Base-by-base conservation (phyloP, 2,113 vertebrate species). In the Lophura nycthemera region DNA sequence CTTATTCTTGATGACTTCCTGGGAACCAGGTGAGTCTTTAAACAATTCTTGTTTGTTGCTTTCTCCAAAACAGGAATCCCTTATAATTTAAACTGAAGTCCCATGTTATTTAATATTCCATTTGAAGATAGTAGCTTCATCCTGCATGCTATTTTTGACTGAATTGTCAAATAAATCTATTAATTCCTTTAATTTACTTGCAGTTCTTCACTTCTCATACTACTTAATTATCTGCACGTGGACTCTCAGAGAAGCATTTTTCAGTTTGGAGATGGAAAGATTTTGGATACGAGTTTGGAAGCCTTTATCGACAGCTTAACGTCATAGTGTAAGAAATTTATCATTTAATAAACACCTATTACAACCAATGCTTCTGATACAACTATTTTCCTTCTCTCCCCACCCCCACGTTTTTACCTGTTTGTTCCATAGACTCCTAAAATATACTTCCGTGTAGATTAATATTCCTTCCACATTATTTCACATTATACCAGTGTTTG, bases 401-500 rank as follows among this genome's bases (percentile, higher is more conserved):
- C 30, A 32, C 32, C 30, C 10, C 17, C 30, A 7, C 15, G 3
- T 19, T 42, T 27, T 21, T 0, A 1, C 17, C 6, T 12, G 47
- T 63, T 73, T 83, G 52, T 84, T 66, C 54, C 17, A 36, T 38
- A 3, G 12, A 73, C 13, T 66, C 20, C n/a, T 59, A 24, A 18
- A 59, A 40, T 2, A 8, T 32, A 14, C 40, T 86, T 83, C 56
- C 12, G 8, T 36, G 71, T 42, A 70, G 18, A 57, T 67, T 17
- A 83, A 38, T 90, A 61, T 86, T 77, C 38, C 38, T 94, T 54
- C 69, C 54, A 18, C 70, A 21, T 75, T 89, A 75, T 91, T 84
- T 83, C 8, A 3, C 45, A 16, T 43, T 69, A 91, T 10, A 43
- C 10, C 52, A 72, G 22, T 24, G 19, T 84, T 77, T 87, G 54